A percentile compares a stretch with the other conserved stretches of the same genome.
Conservation (phyloP, 2,888 invertebrate species). For the Ctenicera cuprea region DNA sequence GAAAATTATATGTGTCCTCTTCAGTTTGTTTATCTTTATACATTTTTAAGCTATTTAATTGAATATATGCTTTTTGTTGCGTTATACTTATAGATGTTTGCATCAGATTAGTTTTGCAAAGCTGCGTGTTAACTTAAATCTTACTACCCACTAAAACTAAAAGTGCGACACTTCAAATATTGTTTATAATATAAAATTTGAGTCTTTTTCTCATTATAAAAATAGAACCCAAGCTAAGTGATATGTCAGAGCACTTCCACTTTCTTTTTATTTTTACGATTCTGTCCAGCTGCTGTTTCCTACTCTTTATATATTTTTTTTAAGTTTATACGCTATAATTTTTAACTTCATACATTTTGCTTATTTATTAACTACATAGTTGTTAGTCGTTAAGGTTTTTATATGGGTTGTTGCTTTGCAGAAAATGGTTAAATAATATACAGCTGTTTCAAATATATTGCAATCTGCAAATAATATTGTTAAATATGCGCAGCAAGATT, state of each 20-base stretch:
- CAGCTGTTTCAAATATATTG: conserved; percentile 16
- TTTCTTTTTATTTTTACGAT: conserved; percentile 27
- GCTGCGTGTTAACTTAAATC: conserved; percentile 4
- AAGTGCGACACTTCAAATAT: conserved; percentile 7
- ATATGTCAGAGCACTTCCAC: conserved; percentile 44
- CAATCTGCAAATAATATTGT: conserved; percentile 26
- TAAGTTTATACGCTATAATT: conserved; percentile 52
- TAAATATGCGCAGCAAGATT: conserved; percentile 21
- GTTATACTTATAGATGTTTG: conserved; percentile 2
- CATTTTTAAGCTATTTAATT: background rate
- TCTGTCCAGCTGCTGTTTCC: conserved; percentile 52
- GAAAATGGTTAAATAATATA: conserved; percentile 37
- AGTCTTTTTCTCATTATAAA: conserved; percentile 24
- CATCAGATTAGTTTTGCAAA: conserved; percentile 9
- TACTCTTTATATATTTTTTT: conserved; percentile 49
- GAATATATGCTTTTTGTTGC: conserved; percentile 7
- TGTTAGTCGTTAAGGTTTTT: conserved; percentile 55
- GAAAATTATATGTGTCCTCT: conserved; percentile 7
- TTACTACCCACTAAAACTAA: background rate
- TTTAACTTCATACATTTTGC: conserved; percentile 51
- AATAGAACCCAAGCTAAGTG: conserved; percentile 13
- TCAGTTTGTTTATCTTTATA: conserved; percentile 18
- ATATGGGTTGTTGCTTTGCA: conserved; percentile 57
- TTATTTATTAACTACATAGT: conserved; percentile 57
- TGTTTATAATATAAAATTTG: too few relatives aligned